Evolutionary conservation across 2,888 invertebrate species (phyloP), one percentile per base, ranked within the genome.

Genomic region (Nyleta sp.): DNA sequence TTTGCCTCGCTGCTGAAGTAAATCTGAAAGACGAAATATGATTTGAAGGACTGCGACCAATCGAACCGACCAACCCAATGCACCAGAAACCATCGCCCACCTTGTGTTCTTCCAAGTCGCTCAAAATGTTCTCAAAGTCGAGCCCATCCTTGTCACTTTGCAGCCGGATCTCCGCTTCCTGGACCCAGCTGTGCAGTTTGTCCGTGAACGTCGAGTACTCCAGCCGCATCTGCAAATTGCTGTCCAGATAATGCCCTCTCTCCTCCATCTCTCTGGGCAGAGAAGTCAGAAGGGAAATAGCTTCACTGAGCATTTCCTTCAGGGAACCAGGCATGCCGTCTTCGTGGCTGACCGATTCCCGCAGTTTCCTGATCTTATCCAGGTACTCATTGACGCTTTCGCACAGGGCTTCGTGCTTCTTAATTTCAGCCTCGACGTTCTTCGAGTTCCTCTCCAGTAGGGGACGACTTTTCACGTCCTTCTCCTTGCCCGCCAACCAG

Each of bases 71-170:
- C n/a, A n/a, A n/a, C n/a, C n/a, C n/a, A n/a, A n/a, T n/a, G n/a
- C n/a, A n/a, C n/a, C n/a, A n/a, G n/a, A n/a, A n/a, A n/a, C n/a
- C n/a, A n/a, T n/a, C n/a, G n/a, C n/a, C n/a, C 83, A 93, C 93
- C 91, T 96, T 97, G 87, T 97, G 97, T 84, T 97, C 96, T 87
- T 97, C 96, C 20, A 98, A 92, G 86, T 97, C 96, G 6, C 94
- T 92, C 52, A 95, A 92, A 7, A 98, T 95, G 82, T 96, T 96
- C 84, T 96, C 96, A 86, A 97, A 97, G 89, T 98, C 96, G 5
- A 98, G 95, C 11, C 97, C 97, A 80, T 96, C 95, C 85, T 95
- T 95, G 79, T 95, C 94, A 86, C 95, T 94, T 78, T 94, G 94
- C 18, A 98, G 90, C 44, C 95, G 94, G 53, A 95, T 93, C 82